Evolutionary conservation across 2,113 vertebrate species (phyloP).

Genomic region (Herpetotheres cachinnans): DNA sequence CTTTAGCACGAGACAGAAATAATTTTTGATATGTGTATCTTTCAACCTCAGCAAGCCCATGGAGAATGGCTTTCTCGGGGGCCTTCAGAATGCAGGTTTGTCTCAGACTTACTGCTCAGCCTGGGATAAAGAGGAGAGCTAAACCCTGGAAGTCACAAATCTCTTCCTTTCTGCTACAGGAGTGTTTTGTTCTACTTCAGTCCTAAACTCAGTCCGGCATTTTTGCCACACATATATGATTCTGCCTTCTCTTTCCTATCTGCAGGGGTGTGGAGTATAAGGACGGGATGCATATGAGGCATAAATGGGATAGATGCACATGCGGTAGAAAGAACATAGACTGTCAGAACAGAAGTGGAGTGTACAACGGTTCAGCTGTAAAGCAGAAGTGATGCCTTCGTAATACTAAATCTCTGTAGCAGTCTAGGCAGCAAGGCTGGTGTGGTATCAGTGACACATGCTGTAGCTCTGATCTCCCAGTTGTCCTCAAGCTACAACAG

Average conservation of each 20-base stretch:
- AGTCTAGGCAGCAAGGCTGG: background rate
- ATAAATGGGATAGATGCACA: background rate
- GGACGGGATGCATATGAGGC: background rate
- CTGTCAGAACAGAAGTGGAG: background rate
- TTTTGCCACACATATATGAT: background rate
- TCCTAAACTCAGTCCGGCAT: background rate
- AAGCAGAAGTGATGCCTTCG: background rate
- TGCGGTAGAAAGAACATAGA: background rate
- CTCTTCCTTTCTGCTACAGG: background rate
- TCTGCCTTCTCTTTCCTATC: background rate
- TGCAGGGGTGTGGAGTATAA: background rate
- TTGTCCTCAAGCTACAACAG: background rate
- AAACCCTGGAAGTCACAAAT: background rate
- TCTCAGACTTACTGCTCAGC: background rate
- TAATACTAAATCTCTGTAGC: background rate
- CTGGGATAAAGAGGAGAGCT: background rate
- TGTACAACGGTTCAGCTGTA: accelerated
- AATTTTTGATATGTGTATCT: background rate
- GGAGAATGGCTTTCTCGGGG: background rate
- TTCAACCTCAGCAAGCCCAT: background rate
- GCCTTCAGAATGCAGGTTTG: background rate
- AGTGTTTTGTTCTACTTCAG: background rate
- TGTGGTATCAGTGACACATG: background rate
- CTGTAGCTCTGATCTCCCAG: background rate
- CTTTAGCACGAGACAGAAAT: background rate